A percentile compares a stretch with the other conserved stretches of the same genome.
These are phyloP conservation scores for Drosophila neutralis DNA, from an alignment of 2,888 invertebrate species.

Conservation along the genomic window DNA sequence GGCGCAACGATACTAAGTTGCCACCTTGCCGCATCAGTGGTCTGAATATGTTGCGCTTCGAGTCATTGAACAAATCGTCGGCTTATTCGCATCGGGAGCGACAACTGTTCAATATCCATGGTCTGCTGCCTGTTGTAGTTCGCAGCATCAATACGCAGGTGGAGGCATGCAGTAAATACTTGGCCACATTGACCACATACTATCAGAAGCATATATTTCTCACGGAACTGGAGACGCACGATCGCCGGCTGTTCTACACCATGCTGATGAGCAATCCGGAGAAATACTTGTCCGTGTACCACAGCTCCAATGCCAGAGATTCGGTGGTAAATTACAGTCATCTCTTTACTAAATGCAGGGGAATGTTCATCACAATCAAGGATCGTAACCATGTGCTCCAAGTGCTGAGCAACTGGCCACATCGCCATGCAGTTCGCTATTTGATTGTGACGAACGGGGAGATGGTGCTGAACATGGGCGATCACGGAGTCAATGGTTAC, in stretches of 20 bases:
- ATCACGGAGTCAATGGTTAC: conserved; percentile 40
- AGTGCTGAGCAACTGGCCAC: conserved; percentile 58
- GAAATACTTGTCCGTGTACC: conserved; percentile 32
- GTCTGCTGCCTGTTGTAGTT: conserved; percentile 44
- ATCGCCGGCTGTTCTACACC: conserved; percentile 45
- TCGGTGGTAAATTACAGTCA: conserved; percentile 19
- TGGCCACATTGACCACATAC: not conserved
- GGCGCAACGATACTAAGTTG: not conserved
- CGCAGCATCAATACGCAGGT: conserved; percentile 43
- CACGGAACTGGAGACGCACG: conserved; percentile 3
- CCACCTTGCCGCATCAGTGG: conserved; percentile 14
- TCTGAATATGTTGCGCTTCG: accelerated
- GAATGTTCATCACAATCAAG: conserved; percentile 51
- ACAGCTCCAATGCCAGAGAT: not conserved
- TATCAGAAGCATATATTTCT: conserved; percentile 29
- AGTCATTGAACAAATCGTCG: conserved; percentile 31
- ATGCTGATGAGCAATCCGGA: conserved; percentile 38
- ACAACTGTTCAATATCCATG: conserved; percentile 46
- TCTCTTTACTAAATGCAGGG: not conserved
- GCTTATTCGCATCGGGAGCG: conserved; percentile 54
- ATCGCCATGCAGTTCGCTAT: conserved; percentile 22
- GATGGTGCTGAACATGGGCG: conserved; percentile 42
- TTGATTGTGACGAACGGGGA: conserved; percentile 54
- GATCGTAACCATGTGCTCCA: conserved; percentile 58
- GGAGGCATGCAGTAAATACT: not conserved